Percentiles rank a stretch among this genome's conserved stretches.
Conservation (phyloP, 23 tunicate genomes). For the Halocynthia aurantium region DNA sequence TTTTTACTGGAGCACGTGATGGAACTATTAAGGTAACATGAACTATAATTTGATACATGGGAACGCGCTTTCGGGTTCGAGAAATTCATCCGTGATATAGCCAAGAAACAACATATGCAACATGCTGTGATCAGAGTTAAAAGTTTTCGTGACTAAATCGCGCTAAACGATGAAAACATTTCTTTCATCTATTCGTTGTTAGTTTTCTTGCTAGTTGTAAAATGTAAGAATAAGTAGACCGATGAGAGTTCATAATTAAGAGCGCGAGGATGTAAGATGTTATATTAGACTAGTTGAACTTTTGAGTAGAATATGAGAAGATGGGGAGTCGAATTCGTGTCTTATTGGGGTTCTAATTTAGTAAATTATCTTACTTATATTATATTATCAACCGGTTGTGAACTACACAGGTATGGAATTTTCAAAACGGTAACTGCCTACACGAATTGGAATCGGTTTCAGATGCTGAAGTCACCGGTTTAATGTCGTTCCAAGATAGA, state of each 20-base stretch:
- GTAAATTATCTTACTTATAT: background rate
- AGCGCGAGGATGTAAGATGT: too few relatives aligned
- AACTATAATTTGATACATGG: background rate
- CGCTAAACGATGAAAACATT: too few relatives aligned
- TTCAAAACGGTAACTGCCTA: constrained; percentile 88
- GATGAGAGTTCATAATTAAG: too few relatives aligned
- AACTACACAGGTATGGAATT: constrained; percentile 73
- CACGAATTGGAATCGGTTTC: constrained; percentile 71
- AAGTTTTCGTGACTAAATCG: too few relatives aligned
- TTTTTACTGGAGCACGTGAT: constrained; percentile 92
- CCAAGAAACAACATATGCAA: background rate
- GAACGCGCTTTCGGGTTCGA: background rate
- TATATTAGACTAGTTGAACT: too few relatives aligned
- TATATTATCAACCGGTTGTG: background rate
- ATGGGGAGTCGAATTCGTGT: background rate
- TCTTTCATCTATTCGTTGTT: too few relatives aligned
- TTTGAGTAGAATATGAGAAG: too few relatives aligned
- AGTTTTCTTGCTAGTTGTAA: too few relatives aligned
- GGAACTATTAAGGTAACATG: constrained; percentile 75
- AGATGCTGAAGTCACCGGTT: constrained; percentile 87
- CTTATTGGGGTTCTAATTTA: background rate
- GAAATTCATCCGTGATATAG: background rate
- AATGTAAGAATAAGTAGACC: too few relatives aligned
- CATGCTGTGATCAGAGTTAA: too few relatives aligned
- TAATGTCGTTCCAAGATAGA: constrained; percentile 77